Evolutionary conservation across 2,888 invertebrate species (phyloP).

Genomic region (Clistopyga incitator): DNA sequence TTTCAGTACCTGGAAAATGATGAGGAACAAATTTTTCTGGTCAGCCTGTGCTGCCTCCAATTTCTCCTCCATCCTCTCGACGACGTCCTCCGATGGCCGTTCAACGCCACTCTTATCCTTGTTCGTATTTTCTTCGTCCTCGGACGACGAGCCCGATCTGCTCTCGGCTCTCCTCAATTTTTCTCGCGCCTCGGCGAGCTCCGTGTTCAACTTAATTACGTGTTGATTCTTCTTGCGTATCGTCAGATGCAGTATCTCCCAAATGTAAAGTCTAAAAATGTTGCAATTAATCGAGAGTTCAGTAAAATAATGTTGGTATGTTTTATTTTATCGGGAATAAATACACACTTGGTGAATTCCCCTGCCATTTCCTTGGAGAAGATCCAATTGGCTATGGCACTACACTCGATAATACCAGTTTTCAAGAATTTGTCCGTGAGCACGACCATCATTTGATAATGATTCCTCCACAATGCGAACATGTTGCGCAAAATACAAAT

Average conservation of each 20-base stretch:
- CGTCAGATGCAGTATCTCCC: slow-evolving; percentile 98
- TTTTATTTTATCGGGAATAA: not conserved
- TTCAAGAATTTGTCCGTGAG: slow-evolving; percentile 98
- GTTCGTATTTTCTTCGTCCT: slow-evolving; percentile 88
- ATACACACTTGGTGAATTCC: slow-evolving; percentile 91
- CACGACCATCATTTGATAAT: slow-evolving; percentile 98
- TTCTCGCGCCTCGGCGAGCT: slow-evolving; percentile 94
- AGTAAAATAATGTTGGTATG: not conserved
- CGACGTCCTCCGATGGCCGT: slow-evolving; percentile 92
- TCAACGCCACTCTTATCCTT: slow-evolving; percentile 86
- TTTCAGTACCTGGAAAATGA: slow-evolving; percentile 93
- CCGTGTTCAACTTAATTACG: slow-evolving; percentile 92
- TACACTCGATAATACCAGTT: slow-evolving; percentile 98
- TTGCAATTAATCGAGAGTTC: not conserved
- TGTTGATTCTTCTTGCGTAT: slow-evolving; percentile 99
- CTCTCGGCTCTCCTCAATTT: slow-evolving; percentile 93
- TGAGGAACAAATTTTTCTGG: slow-evolving; percentile 98
- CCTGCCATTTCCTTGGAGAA: slow-evolving; percentile 97
- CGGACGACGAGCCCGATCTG: slow-evolving; percentile 91
- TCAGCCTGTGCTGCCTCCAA: slow-evolving; percentile 97
- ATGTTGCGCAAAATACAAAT: slow-evolving; percentile 96
- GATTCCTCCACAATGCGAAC: slow-evolving; percentile 97
- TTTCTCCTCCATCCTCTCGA: slow-evolving; percentile 98
- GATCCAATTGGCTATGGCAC: slow-evolving; percentile 98
- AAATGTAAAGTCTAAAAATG: slow-evolving; percentile 91